These are phyloP conservation scores for Ladona fulva DNA, from an alignment of 1,140 invertebrate species.

Conservation along the genomic window DNA sequence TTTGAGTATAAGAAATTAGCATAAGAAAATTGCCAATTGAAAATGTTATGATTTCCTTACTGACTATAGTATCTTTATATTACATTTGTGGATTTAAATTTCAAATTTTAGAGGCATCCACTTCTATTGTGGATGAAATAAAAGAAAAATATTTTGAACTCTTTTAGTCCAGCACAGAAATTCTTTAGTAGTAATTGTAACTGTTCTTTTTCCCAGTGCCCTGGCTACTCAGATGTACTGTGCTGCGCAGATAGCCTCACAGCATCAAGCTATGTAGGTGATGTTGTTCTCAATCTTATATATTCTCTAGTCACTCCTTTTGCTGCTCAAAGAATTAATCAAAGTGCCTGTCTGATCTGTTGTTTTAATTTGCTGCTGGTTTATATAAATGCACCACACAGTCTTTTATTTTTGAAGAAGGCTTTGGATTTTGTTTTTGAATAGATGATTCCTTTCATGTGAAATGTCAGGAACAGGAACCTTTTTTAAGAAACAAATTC, in stretches of 20 bases:
- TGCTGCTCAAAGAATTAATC: not conserved
- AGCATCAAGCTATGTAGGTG: constrained; percentile 85
- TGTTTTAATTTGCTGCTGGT: constrained; percentile 14
- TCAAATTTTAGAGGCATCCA: not conserved
- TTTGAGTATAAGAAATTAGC: not conserved
- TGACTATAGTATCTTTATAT: not conserved
- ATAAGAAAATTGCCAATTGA: not conserved
- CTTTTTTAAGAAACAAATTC: constrained; percentile 12
- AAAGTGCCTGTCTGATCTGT: constrained; percentile 11
- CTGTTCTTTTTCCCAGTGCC: constrained; percentile 63
- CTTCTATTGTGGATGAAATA: not conserved
- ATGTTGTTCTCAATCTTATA: constrained; percentile 24
- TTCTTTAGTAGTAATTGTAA: constrained; percentile 19
- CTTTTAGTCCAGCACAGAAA: constrained; percentile 2
- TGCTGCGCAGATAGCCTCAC: constrained; percentile 78
- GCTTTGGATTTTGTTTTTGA: constrained; percentile 16
- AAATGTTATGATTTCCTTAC: not conserved
- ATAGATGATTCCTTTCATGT: constrained; percentile 8
- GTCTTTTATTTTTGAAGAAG: constrained; percentile 16
- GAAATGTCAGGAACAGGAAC: constrained; percentile 5
- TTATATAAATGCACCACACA: constrained; percentile 19
- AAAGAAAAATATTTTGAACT: not conserved
- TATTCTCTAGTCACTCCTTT: constrained; percentile 18
- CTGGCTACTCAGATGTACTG: constrained; percentile 91
- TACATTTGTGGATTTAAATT: not conserved